Base-by-base conservation (phyloP, 2,797 vertebrate genomes). In the Botia almorhae region DNA sequence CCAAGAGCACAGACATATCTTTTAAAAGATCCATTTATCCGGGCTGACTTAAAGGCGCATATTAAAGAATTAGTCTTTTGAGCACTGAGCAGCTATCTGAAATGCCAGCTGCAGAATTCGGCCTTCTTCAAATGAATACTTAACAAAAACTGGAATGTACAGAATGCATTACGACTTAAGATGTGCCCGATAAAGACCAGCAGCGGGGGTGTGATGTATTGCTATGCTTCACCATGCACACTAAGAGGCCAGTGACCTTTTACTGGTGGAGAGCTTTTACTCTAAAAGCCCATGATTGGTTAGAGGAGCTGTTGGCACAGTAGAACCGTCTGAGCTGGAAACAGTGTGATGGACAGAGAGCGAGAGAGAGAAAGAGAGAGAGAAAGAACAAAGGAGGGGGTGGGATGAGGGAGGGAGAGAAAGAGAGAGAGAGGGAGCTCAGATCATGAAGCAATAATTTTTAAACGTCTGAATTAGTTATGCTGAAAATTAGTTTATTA, bases 161-260 rank as follows among this genome's bases (percentile, higher is more conserved):
- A 70, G 56, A 82, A 74, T 39, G 26, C 56, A 67, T 73, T 61
- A 50, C 33, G 69, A 74, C 60, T 33, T 63, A 16, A 63, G 60
- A 63, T 63, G 26, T 33, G 13, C 11, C 23, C 2, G 63, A 71
- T 17, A 3, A 36, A 21, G 43, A 58, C 69, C 61, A 67, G 64
- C 53, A 64, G 19, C 14, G 10, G 21, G 39, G 74, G 74, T 65
- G 77, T 72, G 78, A 85, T 75, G 80, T 81, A 83, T 71, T 68
- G 70, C 81, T 75, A 81, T 72, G 76, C 81, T 67, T 71, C 81
- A 78, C 61, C 74, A 80, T 4, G 11, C 56, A 11, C 50, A 71
- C 73, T 75, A 73, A 78, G 75, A 82, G 81, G 78, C 78, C 74
- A 82, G 63, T 81, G 81, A 60, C 73, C 78, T 82, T 85, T 85